Evolutionary conservation across 2,113 vertebrate genomes (phyloP).

Genomic region (Chionomys nivalis): DNA sequence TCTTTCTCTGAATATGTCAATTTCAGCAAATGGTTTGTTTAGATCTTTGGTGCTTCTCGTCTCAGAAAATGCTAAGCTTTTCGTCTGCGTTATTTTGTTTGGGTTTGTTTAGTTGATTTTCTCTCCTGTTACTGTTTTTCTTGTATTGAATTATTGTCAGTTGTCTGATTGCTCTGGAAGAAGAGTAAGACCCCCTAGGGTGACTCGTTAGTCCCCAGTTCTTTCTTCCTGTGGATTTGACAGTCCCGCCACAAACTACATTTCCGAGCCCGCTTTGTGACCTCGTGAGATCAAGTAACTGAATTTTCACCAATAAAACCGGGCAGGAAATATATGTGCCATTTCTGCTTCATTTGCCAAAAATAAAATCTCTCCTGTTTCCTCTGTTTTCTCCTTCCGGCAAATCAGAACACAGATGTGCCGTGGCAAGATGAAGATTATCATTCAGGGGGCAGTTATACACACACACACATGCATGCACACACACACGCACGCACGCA

Average conservation of each 20-base stretch:
- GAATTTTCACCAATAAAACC: neutral
- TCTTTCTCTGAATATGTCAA: neutral
- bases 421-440: neutral
- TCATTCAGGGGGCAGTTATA: neutral
- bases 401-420: conserved; percentile 33
- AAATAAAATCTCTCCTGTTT: conserved; percentile 32
- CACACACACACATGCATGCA: neutral
- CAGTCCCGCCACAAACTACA: neutral
- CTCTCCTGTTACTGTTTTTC: conserved; percentile 7
- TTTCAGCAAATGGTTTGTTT: neutral
- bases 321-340: conserved; percentile 14
- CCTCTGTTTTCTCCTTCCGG: neutral
- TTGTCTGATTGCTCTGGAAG: neutral
- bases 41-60: neutral
- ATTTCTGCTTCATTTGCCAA: conserved; percentile 28
- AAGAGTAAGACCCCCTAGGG: neutral
- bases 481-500: neutral
- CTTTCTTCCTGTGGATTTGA: neutral
- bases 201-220: neutral
- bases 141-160: neutral
- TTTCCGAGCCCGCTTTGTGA: conserved; percentile 30
- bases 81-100: neutral
- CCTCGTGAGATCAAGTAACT: neutral
- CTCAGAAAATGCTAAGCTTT: neutral
- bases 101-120: neutral